Percentiles rank a stretch among this genome's conserved stretches.
phyloP scores from a whole-genome alignment of 1,140 invertebrate species.

The Musca vetustissima region DNA sequence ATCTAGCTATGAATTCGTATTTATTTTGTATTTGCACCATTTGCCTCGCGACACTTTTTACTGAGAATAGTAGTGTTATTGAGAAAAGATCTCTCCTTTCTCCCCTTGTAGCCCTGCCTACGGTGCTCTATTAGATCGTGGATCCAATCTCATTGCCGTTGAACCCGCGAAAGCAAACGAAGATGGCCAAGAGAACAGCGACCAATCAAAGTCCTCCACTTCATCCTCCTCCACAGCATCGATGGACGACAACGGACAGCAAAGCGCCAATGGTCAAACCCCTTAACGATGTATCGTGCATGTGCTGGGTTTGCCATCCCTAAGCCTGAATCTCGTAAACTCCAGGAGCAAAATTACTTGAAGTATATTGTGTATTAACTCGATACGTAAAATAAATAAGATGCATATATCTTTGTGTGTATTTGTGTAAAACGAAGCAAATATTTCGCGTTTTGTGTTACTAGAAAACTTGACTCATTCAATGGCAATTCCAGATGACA shows the following conservation, averaged over 20 bases:
- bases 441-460: no score
- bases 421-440: not conserved
- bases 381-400: not conserved
- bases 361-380: not conserved
- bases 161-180: constrained; percentile 30
- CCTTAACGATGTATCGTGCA: not conserved
- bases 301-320: not conserved
- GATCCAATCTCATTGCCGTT: constrained; percentile 39
- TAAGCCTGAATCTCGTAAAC: not conserved
- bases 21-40: not conserved
- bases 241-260: not conserved
- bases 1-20: not conserved
- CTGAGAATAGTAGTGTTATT: constrained; percentile 46
- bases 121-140: constrained; percentile 53
- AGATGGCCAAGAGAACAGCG: constrained; percentile 29
- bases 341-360: not conserved
- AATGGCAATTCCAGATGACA: no score
- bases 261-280: not conserved
- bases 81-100: constrained; percentile 53
- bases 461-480: no score
- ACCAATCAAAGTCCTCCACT: not conserved
- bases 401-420: not conserved
- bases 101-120: constrained; percentile 55
- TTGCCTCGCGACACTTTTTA: not conserved
- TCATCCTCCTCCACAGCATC: not conserved